phyloP scores from a whole-genome alignment of 2,113 vertebrate genomes.

The Craseonycteris thonglongyai region DNA sequence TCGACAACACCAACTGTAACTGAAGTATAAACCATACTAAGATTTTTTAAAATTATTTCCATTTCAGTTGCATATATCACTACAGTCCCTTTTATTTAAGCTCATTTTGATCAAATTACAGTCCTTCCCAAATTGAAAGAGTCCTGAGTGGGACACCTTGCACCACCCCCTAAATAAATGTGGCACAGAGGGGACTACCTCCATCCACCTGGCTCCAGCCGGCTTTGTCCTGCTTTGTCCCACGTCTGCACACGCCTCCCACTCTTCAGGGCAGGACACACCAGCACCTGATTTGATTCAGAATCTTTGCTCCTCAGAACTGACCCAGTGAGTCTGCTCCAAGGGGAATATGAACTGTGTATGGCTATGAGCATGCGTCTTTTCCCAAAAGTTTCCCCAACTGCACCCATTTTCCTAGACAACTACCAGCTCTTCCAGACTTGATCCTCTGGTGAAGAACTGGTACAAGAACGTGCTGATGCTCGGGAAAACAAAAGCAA shows the following conservation, averaged over 20 bases:
- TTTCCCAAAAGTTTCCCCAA: not conserved
- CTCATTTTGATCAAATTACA: not conserved
- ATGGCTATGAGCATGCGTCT: not conserved
- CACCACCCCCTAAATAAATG: not conserved
- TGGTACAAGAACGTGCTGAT: not conserved
- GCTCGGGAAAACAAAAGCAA: not conserved
- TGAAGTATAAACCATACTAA: not conserved
- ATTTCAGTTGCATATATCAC: not conserved
- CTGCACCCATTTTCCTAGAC: not conserved
- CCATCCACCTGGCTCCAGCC: not conserved
- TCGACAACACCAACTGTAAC: not conserved
- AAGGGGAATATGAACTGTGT: not conserved
- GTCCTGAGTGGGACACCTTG: not conserved
- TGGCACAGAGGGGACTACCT: rapidly evolving
- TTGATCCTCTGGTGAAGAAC: not conserved
- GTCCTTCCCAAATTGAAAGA: not conserved
- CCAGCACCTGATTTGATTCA: not conserved
- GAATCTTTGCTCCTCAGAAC: not conserved
- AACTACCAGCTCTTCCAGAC: not conserved
- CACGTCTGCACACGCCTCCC: not conserved
- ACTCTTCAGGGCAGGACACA: not conserved
- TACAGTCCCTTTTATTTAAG: not conserved
- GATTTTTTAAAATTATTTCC: not conserved
- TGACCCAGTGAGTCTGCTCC: not conserved
- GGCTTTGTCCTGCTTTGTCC: not conserved